Conservation (phyloP, 2,888 invertebrate species). For the Palloptera scutellata region DNA sequence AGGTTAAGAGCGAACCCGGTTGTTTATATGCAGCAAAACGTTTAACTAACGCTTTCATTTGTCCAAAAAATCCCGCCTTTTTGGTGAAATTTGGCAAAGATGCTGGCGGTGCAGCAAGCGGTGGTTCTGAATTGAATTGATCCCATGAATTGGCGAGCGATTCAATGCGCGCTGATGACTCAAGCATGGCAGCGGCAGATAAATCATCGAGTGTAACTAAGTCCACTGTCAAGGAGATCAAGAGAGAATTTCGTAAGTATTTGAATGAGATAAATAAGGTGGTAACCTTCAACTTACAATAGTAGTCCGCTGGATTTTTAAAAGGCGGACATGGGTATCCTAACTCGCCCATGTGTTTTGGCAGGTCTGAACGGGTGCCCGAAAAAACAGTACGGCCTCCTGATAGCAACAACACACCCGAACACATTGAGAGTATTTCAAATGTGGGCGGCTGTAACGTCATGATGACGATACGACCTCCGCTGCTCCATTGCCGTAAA, state of each 20-base stretch:
- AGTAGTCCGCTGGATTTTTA: conserved; percentile 97
- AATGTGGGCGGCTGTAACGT: conserved; percentile 94
- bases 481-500: conserved; percentile 82
- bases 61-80: conserved; percentile 73
- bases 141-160: conserved; percentile 80
- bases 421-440: conserved; percentile 90
- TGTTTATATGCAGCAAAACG: conserved; percentile 77
- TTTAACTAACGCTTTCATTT: conserved; percentile 73
- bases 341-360: conserved; percentile 87
- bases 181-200: conserved; percentile 92
- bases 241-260: background rate
- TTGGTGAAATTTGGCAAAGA: conserved; percentile 74
- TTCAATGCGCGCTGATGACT: conserved; percentile 92
- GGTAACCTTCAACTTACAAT: conserved; percentile 82
- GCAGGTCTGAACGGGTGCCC: conserved; percentile 87
- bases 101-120: conserved; percentile 76
- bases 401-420: conserved; percentile 79
- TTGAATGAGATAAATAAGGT: background rate
- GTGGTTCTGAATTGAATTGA: conserved; percentile 65
- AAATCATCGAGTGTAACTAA: conserved; percentile 92
- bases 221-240: conserved; percentile 73
- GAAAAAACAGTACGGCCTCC: conserved; percentile 92
- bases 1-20: conserved; percentile 81
- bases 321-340: conserved; percentile 96
- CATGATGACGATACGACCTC: conserved; percentile 84